Evolutionary conservation across 2,113 vertebrate genomes (phyloP), one percentile per base, ranked within the genome.

Genomic region (Danionella cerebrum): DNA sequence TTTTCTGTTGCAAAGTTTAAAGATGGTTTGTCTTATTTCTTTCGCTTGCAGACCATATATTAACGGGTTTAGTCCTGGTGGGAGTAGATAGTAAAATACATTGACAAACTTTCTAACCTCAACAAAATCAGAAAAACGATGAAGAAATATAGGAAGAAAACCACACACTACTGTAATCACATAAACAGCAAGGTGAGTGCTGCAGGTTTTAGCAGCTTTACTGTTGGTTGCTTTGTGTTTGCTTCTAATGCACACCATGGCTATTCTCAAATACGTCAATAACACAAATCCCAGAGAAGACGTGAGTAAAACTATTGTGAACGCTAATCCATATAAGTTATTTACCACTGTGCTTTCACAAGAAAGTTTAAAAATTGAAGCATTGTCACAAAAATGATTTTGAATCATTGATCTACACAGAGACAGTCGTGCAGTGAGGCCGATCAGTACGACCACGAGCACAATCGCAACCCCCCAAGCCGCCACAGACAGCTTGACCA

Each of bases 1-100:
- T 27, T 9, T 31, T 42, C 69, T 6, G 5, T 51, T 21, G 13
- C 10, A 62, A 70, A 79, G 6, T 7, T 57, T 13, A 0, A 76
- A 1, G 3, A 83, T 44, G 10, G 39, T 78, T 5, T 76, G 51
- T 60, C 65, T 52, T 39, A 84, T 29, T 0, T 58, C 68, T 54
- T 78, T 81, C 2, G 78, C 68, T 7, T 84, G 81, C 16, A 84
- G 59, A 6, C 80, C 81, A 2, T 84, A 84, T 47, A 84, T 81
- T 0, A 78, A 2, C 1, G 67, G 55, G 9, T 83, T 84, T 24
- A 82, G 2, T 0, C 73, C 14, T 1, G 73, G 71, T 9, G 73
- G 75, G 2, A 79, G 22, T 2, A 82, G 14, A 1, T 78, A 57
- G 12, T 70, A 57, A 33, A 83, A 0, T 33, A 83, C 60, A 18